phyloP scores from a whole-genome alignment of 1,140 invertebrate species.

The Leptopilina boulardi region DNA sequence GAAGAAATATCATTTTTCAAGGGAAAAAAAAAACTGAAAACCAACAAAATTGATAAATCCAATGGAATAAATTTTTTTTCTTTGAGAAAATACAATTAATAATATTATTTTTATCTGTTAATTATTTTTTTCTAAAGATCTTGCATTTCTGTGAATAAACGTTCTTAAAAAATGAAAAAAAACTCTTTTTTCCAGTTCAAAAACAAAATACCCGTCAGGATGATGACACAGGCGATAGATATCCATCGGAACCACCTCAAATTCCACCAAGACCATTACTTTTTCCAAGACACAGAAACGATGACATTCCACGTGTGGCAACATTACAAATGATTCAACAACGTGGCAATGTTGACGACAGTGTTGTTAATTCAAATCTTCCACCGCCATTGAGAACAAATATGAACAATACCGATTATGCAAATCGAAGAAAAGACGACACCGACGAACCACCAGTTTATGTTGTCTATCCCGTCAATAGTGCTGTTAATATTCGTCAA shows the following conservation, averaged over 20 bases:
- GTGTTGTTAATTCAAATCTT: conserved; percentile 52
- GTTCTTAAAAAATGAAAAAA: no score
- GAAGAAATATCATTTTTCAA: no score
- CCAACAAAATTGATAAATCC: no score
- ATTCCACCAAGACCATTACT: conserved; percentile 71
- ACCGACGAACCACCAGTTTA: conserved; percentile 75
- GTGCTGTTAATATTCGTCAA: conserved; percentile 71
- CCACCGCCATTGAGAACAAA: conserved; percentile 46
- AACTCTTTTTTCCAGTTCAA: conserved; percentile 37
- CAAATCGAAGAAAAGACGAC: conserved; percentile 54
- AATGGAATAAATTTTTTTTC: no score
- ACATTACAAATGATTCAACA: conserved; percentile 83
- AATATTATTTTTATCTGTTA: no score
- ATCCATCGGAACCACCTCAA: conserved; percentile 71
- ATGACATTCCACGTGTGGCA: conserved; percentile 63
- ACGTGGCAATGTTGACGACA: conserved; percentile 58
- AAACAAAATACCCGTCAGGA: conserved; percentile 59
- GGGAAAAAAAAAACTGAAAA: no score
- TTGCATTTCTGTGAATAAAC: no score
- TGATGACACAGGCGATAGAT: conserved; percentile 65
- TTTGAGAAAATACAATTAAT: no score
- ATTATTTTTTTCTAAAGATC: no score
- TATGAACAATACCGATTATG: conserved; percentile 41
- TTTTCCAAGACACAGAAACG: conserved; percentile 66
- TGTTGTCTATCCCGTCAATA: conserved; percentile 81